Percentiles rank a stretch among this genome's conserved stretches.
Evolutionary conservation across 2,888 invertebrate species (phyloP).

Genomic region (Ormyrus thymus): DNA sequence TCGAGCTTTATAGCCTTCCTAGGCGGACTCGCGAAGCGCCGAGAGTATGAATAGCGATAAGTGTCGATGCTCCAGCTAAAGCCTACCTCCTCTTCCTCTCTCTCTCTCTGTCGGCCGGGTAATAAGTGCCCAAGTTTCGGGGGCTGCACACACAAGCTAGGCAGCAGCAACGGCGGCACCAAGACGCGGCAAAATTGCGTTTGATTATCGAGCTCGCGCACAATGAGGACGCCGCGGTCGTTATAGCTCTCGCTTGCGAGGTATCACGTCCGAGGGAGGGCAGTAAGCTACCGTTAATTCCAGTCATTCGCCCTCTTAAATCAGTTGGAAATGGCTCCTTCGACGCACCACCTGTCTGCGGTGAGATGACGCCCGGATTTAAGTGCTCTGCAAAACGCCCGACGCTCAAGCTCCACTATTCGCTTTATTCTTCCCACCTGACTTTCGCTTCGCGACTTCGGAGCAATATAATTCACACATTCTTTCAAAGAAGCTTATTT

Average conservation of each 20-base stretch:
- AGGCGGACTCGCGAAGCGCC: not conserved
- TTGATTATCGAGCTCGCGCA: slow-evolving; percentile 26
- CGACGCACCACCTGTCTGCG: not conserved
- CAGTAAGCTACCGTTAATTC: slow-evolving; percentile 38
- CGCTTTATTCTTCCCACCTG: not conserved
- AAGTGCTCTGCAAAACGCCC: slow-evolving; percentile 14
- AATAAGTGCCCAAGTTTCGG: slow-evolving; percentile 45
- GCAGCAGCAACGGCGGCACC: not conserved
- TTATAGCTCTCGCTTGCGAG: too few relatives aligned
- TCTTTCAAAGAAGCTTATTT: too few relatives aligned
- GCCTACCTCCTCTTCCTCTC: not conserved
- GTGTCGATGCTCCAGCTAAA: slow-evolving; percentile 30
- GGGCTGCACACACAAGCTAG: not conserved
- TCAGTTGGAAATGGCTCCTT: slow-evolving; percentile 40
- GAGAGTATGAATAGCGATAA: slow-evolving; percentile 49
- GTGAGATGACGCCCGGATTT: slow-evolving; percentile 11
- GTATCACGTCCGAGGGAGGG: slow-evolving; percentile 6
- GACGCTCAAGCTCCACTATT: not conserved
- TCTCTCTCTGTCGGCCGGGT: not conserved
- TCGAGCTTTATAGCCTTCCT: slow-evolving; percentile 57
- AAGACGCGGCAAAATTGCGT: slow-evolving; percentile 22
- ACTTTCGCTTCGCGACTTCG: not conserved
- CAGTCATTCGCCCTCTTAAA: slow-evolving; percentile 38
- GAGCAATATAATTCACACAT: too few relatives aligned
- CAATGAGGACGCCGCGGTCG: not conserved